These are phyloP conservation scores for Hyposmocoma kahamanoa DNA, from an alignment of 1,140 invertebrate genomes.

Conservation along the genomic window DNA sequence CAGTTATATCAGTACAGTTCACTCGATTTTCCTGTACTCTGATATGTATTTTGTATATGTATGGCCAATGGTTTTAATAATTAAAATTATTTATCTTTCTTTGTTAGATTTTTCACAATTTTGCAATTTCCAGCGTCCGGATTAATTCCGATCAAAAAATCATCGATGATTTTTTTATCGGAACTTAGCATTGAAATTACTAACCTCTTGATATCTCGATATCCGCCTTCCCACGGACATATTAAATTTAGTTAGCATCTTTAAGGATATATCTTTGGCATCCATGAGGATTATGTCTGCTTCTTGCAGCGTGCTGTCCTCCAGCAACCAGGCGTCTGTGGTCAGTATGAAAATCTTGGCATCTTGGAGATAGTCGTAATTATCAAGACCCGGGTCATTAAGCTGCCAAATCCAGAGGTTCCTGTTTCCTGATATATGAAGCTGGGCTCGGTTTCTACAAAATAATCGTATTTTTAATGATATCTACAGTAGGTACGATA, in stretches of 20 bases:
- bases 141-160: too few relatives aligned
- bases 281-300: conserved; percentile 81
- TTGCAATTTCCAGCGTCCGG: too few relatives aligned
- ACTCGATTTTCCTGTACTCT: too few relatives aligned
- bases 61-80: too few relatives aligned
- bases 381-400: conserved; percentile 74
- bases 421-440: conserved; percentile 64
- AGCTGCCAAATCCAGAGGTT: conserved; percentile 77
- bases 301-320: conserved; percentile 56
- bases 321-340: conserved; percentile 76
- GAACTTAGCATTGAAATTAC: too few relatives aligned
- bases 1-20: too few relatives aligned
- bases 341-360: conserved; percentile 79
- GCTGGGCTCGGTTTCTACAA: conserved; percentile 39
- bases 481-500: too few relatives aligned
- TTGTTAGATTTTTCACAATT: too few relatives aligned
- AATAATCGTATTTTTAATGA: too few relatives aligned
- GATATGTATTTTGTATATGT: too few relatives aligned
- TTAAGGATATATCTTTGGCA: conserved; percentile 76
- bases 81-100: too few relatives aligned
- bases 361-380: conserved; percentile 76
- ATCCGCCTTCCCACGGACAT: conserved; percentile 45
- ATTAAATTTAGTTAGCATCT: conserved; percentile 72
- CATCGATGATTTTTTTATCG: too few relatives aligned
- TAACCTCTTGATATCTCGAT: conserved; percentile 53